Evolutionary conservation across 2,888 invertebrate species (phyloP), one percentile per base, ranked within the genome.

Genomic region (Tanytarsus gracilentus): DNA sequence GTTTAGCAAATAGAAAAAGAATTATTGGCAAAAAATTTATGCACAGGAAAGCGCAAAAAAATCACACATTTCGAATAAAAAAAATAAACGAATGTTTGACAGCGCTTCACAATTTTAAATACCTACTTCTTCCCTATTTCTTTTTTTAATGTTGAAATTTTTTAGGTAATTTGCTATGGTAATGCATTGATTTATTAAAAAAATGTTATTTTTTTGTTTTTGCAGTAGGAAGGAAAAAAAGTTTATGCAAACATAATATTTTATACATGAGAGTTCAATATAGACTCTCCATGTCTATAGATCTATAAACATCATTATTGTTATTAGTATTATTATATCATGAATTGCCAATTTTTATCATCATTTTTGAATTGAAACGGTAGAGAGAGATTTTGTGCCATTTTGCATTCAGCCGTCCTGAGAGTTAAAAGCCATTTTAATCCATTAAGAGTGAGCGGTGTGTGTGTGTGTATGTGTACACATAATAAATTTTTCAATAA

Each of bases 401-500:
- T 44, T 44, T 44, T 44, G 44, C 44, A 44, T 44, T 44, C 23
- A 44, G 44, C 8, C 44, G 44, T 44, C 23, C n/a, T 44, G 44
- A 44, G 44, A 44, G 44, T 44, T 44, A 44, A 44, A 44, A 44
- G 21, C 44, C 21, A 44, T 44, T 44, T 44, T 21, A 44, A 44
- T 44, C 21, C 21, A 44, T 44, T 44, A 44, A 44, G 21, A 44
- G 21, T 11, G 33, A 4, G 9, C n/a, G 11, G 6, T 33, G n/a
- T n/a, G n/a, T n/a, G n/a, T n/a, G n/a, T n/a, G n/a, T n/a, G n/a
- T n/a, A n/a, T n/a, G n/a, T n/a, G n/a, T n/a, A n/a, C n/a, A 44
- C 21, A 44, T 21, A 44, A 44, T 44, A 44, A 44, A 44, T 44
- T 44, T 44, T 53, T 33, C 53, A 53, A 53, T 53, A 33, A 53